Base-by-base conservation (phyloP, 2,113 vertebrate genomes). In the Phyllopteryx taeniolatus region DNA sequence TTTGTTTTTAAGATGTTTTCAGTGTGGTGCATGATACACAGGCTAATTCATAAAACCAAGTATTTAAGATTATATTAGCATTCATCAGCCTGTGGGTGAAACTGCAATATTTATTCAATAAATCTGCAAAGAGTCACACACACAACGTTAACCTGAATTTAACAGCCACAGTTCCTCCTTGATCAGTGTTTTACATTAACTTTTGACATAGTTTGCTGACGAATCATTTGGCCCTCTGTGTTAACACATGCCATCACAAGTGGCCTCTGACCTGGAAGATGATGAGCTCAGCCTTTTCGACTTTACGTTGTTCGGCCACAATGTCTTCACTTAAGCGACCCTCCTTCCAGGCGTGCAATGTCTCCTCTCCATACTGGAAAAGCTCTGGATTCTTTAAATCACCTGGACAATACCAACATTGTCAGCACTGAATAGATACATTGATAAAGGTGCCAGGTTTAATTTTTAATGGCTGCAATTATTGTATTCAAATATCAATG, bases 251-350 rank as follows among this genome's bases (percentile, higher is more conserved):
- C 35, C 9, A 20, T 63, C 20, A 44, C 15, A 2, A 8, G 20
- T 17, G 62, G 63, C 31, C 67, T 70, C 78, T 63, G 79, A 95
- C 94, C 94, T 96, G 95, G 86, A 96, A 95, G 83, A 95, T 92
- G 81, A 95, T 75, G 1, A 96, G 88, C 17, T 96, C 93, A 0
- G 95, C 92, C 42, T 90, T 90, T 44, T 87, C 22, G n/a, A 95
- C 64, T 86, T 95, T 95, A 35, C 86, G 82, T 59, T 95, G 94
- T 74, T 96, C 94, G 0, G 83, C 83, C 0, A 87, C 70, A 4
- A 95, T 93, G 79, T 95, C 94, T 0, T 88, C 77, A 47, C 90
- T 92, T 71, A 96, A 91, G 12, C 81, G 76, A 0, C 89, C 91
- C n/a, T 94, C 91, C 66, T 84, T 87, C 85, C 93, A 95, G 1